These are phyloP conservation scores for Rattus norvegicus DNA, from an alignment of 2,113 vertebrate species.

Conservation along the genomic window DNA sequence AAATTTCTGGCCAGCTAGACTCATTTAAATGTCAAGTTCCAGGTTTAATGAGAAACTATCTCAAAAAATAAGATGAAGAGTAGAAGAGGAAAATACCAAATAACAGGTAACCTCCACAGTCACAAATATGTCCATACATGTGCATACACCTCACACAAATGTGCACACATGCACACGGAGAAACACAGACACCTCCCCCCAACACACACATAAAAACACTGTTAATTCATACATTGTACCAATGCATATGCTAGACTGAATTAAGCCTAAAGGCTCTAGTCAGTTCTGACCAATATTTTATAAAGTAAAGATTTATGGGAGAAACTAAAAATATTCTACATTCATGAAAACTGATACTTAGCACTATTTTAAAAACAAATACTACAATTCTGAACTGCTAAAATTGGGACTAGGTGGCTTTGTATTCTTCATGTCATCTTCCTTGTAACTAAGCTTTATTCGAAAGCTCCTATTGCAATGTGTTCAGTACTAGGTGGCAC, in stretches of 20 bases:
- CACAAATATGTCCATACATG: not conserved
- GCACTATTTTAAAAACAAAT: not conserved
- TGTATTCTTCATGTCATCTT: conserved; percentile 28
- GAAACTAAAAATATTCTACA: conserved; percentile 36
- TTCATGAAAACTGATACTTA: not conserved
- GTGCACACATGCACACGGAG: too few relatives aligned
- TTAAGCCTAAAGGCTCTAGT: not conserved
- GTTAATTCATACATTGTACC: not conserved
- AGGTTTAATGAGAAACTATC: not conserved
- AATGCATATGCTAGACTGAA: not conserved
- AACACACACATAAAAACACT: not conserved
- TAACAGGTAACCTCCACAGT: not conserved
- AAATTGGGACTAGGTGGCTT: conserved; percentile 61
- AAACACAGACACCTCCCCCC: too few relatives aligned
- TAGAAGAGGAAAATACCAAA: not conserved
- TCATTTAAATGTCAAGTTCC: not conserved
- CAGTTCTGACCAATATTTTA: not conserved
- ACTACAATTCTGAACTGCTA: not conserved
- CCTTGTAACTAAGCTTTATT: not conserved
- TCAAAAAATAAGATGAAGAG: not conserved
- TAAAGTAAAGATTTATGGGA: not conserved
- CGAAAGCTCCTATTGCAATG: not conserved
- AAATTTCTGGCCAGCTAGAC: not conserved
- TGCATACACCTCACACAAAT: not conserved
- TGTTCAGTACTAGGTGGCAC: conserved; percentile 71